These are phyloP conservation scores for Ramazzottius varieornatus DNA, from an alignment of 2,888 invertebrate genomes.

Conservation along the genomic window DNA sequence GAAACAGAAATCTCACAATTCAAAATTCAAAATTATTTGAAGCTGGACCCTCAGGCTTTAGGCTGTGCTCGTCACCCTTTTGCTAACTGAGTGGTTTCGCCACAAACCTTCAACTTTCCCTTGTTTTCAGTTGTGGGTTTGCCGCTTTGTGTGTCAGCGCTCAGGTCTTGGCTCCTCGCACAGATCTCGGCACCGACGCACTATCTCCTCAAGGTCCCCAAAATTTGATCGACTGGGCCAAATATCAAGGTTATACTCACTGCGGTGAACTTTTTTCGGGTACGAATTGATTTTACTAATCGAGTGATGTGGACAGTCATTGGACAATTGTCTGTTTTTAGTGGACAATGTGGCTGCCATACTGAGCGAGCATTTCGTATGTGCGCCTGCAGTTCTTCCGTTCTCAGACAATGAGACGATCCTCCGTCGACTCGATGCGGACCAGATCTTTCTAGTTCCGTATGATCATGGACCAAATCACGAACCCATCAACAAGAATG, in stretches of 20 bases:
- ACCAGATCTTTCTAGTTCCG: background rate
- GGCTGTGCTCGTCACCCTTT: too few species aligned
- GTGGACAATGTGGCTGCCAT: background rate
- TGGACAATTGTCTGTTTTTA: too few species aligned
- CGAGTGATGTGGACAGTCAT: too few species aligned
- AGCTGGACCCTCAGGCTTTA: too few species aligned
- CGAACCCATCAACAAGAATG: background rate
- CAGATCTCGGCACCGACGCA: background rate
- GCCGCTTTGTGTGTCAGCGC: background rate
- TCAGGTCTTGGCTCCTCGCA: background rate
- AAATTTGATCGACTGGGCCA: background rate
- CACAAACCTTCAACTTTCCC: background rate
- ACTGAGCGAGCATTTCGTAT: background rate
- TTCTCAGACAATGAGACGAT: background rate
- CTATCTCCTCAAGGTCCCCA: background rate
- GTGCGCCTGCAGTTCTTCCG: background rate
- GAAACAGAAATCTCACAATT: too few species aligned
- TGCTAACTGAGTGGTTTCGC: too few species aligned
- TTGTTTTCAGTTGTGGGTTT: background rate
- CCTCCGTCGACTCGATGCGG: background rate
- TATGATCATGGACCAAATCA: background rate
- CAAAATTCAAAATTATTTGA: too few species aligned
- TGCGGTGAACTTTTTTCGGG: background rate
- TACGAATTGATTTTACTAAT: too few species aligned
- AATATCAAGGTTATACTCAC: background rate